A percentile compares a stretch with the other conserved stretches of the same genome.
phyloP scores from a whole-genome alignment of 1,140 invertebrate species.

The Trichonephila inaurata region DNA sequence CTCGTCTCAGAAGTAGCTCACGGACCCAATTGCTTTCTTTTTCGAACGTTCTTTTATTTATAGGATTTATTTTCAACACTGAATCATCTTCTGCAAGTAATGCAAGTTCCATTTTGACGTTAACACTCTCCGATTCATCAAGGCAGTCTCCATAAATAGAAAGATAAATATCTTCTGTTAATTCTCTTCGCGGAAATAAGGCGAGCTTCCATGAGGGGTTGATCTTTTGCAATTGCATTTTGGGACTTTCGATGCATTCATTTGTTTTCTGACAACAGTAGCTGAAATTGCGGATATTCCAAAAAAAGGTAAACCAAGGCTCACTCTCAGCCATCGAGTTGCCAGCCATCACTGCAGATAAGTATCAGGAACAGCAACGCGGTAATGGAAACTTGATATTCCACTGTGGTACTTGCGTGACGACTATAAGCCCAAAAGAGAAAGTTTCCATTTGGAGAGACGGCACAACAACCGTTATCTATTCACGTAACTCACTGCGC shows the following conservation, averaged over 20 bases:
- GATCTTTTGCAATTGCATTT: too few relatives aligned
- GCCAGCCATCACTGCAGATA: too few relatives aligned
- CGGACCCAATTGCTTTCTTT: background rate
- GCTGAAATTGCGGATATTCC: background rate
- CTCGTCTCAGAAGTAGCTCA: background rate
- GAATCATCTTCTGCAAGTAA: background rate
- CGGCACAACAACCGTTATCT: too few relatives aligned
- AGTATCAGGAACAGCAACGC: too few relatives aligned
- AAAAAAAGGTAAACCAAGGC: background rate
- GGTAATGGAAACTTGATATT: too few relatives aligned
- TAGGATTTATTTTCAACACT: background rate
- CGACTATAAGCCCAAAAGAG: too few relatives aligned
- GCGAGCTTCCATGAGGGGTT: background rate
- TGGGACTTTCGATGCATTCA: background rate
- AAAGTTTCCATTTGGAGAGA: too few relatives aligned
- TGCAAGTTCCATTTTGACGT: background rate
- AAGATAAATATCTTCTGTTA: background rate
- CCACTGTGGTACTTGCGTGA: too few relatives aligned
- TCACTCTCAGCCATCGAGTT: background rate
- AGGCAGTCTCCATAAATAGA: background rate
- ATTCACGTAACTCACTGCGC: too few relatives aligned
- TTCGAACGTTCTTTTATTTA: background rate
- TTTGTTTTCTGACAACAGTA: background rate
- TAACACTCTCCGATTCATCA: background rate
- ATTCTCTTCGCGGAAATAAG: background rate